Base-by-base conservation (phyloP, 2,113 vertebrate species). In the Clupea harengus region DNA sequence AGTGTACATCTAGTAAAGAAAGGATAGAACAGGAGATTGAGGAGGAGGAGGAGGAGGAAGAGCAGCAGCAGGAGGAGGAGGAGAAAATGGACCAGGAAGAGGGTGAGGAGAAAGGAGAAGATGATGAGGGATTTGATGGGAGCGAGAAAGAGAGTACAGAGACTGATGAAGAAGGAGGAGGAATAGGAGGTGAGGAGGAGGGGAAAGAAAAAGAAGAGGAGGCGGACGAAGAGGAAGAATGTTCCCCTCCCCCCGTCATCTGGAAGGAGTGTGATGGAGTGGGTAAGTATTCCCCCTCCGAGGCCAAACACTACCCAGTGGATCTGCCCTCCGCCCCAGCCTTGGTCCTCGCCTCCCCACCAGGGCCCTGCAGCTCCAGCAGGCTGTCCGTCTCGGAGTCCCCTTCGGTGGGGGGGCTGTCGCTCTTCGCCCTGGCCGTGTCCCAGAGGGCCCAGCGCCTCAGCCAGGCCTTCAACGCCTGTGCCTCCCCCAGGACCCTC, bases 351-450 rank as follows among this genome's bases (percentile, higher is more conserved):
- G 52, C 52, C 52, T 18, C 54, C 54, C 2, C 54, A 17, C 20
- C 54, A 2, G 64, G n/a, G n/a, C n/a, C 64, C 64, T 28, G 64
- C 10, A 7, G 64, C n/a, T 18, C 28, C 13, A 13, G 28, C 2
- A 20, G 6, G 54, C 18, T 60, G 54, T 18, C 54, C 4, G 54
- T 22, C 25, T n/a, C 13, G 28, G 47, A 83, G 15, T 46, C 6
- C 46, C 47, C 82, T 25, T n/a, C 83, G 82, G 44, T 52, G 45
- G 47, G 45, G 49, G 45, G 32, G 5, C n/a, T 44, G 10, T 90
- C 89, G 50, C 86, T 57, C 0, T 90, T 89, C 45, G 84, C 86
- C 52, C 80, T 88, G 81, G 86, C 88, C 32, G 88, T 90, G 20
- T 82, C 85, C 64, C 54, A 67, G 45, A 89, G 82, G 54, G 89